Evolutionary conservation across 2,113 vertebrate species (phyloP).

Genomic region (Pungitius pungitius): DNA sequence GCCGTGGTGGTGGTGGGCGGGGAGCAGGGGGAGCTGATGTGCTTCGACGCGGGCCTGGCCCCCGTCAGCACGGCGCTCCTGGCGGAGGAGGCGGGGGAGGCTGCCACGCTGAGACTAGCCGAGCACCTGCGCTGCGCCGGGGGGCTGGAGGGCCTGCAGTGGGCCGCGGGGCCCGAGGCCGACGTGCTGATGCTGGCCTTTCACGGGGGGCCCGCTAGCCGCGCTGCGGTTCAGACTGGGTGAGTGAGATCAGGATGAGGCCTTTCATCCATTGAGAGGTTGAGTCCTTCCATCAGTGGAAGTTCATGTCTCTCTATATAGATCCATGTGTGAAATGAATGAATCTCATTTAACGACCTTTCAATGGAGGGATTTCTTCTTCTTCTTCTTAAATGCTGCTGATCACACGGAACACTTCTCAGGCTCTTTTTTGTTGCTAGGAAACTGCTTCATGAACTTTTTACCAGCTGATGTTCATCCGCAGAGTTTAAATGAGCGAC

Average conservation of each 20-base stretch:
- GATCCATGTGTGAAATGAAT: not conserved
- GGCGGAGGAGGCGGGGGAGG: slow-evolving; percentile 83
- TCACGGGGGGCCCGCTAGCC: slow-evolving; percentile 88
- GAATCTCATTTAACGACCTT: not conserved
- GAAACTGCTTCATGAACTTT: not conserved
- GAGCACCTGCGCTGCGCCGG: slow-evolving; percentile 82
- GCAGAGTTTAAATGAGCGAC: too few relatives aligned
- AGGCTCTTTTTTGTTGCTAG: too few relatives aligned
- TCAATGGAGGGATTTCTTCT: not conserved
- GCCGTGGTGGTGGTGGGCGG: slow-evolving; percentile 85
- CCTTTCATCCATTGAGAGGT: too few relatives aligned
- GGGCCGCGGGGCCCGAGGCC: slow-evolving; percentile 74
- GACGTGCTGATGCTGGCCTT: slow-evolving; percentile 85
- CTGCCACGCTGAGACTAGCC: slow-evolving; percentile 82
- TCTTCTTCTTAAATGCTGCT: not conserved
- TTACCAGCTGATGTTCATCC: too few relatives aligned
- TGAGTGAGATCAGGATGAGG: slow-evolving; percentile 67
- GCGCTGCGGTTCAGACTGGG: slow-evolving; percentile 88
- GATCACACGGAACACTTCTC: not conserved
- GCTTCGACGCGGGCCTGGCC: slow-evolving; percentile 90
- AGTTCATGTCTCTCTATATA: too few relatives aligned
- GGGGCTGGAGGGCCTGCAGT: slow-evolving; percentile 86
- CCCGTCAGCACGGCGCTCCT: slow-evolving; percentile 86
- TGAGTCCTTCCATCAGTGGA: not conserved
- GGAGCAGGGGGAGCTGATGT: slow-evolving; percentile 89